Base-by-base conservation (phyloP, 2,888 invertebrate species). In the Lasioglossum pauxillum region DNA sequence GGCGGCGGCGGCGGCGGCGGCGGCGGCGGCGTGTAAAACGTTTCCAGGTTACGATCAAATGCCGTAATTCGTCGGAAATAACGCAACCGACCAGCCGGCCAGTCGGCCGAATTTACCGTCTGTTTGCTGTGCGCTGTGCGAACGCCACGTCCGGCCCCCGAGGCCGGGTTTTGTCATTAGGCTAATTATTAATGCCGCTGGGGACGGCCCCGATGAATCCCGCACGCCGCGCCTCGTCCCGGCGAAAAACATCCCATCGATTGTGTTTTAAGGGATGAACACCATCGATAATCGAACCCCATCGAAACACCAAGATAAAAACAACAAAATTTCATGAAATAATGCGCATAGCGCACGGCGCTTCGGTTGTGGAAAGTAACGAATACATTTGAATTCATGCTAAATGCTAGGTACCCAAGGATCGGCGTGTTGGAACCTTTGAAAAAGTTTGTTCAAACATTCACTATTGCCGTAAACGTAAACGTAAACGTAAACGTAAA, bases 51-150 rank as follows among this genome's bases (percentile, higher is more conserved):
- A n/a, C 84, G 85, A 88, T 88, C 82, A 86, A 91, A 88, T 75
- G 49, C 35, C 78, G 75, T 91, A 88, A 91, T 91, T 91, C 81
- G 85, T 83, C 83, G 86, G 82, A 85, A 90, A 90, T 86, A 90
- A 91, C 78, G 85, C 82, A 46, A 31, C 53, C 53, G 57, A 31
- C 53, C 53, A 49, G 85, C 73, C 83, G 74, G 46, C 49, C 88
- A 76, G 69, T 67, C 67, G 74, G 44, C 46, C 88, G 78, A 83
- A 88, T 90, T 83, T 67, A 69, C 57, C 86, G 60, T 74, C 31
- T 74, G 77, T 83, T 83, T 67, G 72, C 78, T 41, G 35, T 41
- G 57, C 10, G 72, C 78, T 41, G 35, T 41, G 57, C 10, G 41
- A 75, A 80, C 80, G 64, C 46, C 60, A 41, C 73, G 31, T 85